Percentiles rank a stretch among this genome's conserved stretches.
These are phyloP conservation scores for Tychaedon coryphoeus DNA, from an alignment of 2,113 vertebrate species.

Conservation along the genomic window DNA sequence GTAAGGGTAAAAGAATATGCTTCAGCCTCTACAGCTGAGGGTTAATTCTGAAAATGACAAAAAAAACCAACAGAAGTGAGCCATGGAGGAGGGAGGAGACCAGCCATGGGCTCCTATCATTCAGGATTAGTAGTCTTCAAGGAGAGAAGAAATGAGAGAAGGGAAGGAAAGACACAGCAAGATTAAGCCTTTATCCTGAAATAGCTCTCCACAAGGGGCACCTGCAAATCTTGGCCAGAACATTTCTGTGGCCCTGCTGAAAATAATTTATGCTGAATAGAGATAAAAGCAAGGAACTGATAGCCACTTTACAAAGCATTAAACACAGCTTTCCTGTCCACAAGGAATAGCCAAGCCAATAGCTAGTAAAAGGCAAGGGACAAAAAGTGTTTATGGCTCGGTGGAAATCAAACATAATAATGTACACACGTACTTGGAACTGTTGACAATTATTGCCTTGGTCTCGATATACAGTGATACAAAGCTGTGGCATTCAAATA, in stretches of 20 bases:
- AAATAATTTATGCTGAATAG: slow-evolving; percentile 60
- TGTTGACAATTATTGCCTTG: neutral
- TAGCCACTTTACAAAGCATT: slow-evolving; percentile 55
- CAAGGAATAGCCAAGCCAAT: slow-evolving; percentile 19
- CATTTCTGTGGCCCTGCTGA: neutral
- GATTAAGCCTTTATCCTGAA: slow-evolving; percentile 40
- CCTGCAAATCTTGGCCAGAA: slow-evolving; percentile 49
- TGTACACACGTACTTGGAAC: neutral
- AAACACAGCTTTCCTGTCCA: slow-evolving; percentile 58
- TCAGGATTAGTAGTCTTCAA: neutral
- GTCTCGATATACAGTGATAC: neutral
- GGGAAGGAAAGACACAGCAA: neutral
- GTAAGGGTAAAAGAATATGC: slow-evolving; percentile 8
- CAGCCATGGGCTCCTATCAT: neutral
- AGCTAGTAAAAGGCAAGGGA: slow-evolving; percentile 33
- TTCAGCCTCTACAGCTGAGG: neutral
- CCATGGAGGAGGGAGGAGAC: neutral
- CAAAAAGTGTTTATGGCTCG: slow-evolving; percentile 23
- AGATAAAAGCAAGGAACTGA: slow-evolving; percentile 60
- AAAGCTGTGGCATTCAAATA: neutral
- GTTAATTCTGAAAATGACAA: neutral
- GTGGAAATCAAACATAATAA: slow-evolving; percentile 23
- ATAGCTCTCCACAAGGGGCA: slow-evolving; percentile 39
- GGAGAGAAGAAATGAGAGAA: slow-evolving; percentile 4
- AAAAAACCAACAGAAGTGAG: neutral